Conservation (phyloP, 2,113 vertebrate species). For the Nasalis larvatus region DNA sequence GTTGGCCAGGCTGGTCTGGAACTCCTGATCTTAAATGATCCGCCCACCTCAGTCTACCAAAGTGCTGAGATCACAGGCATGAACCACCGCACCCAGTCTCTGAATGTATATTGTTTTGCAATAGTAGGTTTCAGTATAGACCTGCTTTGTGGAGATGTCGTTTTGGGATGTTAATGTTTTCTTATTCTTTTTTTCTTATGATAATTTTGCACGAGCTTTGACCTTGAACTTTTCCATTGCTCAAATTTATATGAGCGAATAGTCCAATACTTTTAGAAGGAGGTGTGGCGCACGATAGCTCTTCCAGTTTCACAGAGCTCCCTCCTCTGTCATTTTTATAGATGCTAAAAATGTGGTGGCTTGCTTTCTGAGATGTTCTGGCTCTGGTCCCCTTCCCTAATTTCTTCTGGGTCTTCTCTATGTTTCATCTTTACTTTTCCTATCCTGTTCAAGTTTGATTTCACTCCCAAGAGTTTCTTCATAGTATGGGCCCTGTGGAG, state of each 20-base stretch:
- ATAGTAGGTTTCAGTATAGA: too few relatives aligned
- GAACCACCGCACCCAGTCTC: too few relatives aligned
- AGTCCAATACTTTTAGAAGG: not conserved
- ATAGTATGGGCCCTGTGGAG: too few relatives aligned
- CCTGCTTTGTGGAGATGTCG: not conserved
- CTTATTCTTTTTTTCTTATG: not conserved
- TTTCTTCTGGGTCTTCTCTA: not conserved
- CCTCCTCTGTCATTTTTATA: not conserved
- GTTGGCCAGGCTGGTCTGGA: too few relatives aligned
- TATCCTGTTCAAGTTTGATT: not conserved
- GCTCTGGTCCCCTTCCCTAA: not conserved
- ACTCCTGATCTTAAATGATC: too few relatives aligned
- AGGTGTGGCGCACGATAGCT: not conserved
- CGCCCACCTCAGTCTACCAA: too few relatives aligned
- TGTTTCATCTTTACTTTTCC: not conserved
- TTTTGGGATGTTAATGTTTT: not conserved
- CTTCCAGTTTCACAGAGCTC: not conserved
- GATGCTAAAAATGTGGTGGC: fast-evolving
- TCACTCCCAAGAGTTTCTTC: not conserved
- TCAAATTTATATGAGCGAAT: not conserved
- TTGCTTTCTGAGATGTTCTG: not conserved
- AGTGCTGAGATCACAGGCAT: too few relatives aligned
- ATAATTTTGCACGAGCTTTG: not conserved
- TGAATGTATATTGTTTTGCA: not conserved
- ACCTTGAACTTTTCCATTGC: not conserved